A percentile compares a stretch with the other conserved stretches of the same genome.
Evolutionary conservation across 2,888 invertebrate genomes (phyloP).

Genomic region (Melanotus villosus): DNA sequence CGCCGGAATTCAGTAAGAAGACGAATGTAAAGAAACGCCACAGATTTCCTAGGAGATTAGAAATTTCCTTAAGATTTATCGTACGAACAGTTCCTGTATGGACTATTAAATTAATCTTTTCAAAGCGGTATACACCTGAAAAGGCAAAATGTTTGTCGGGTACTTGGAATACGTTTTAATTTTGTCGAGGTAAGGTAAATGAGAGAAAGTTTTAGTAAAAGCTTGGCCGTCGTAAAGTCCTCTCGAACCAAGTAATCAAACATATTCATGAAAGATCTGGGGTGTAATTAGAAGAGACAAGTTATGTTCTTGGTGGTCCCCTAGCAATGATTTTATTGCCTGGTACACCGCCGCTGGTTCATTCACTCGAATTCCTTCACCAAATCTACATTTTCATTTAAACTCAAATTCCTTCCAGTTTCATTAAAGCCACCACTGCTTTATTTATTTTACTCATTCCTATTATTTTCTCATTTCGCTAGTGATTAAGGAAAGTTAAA

Average conservation of each 20-base stretch:
- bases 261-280: conserved; percentile 46
- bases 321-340: conserved; percentile 59
- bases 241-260: conserved; percentile 40
- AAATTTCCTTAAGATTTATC: not conserved
- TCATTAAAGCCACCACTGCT: conserved; percentile 55
- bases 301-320: conserved; percentile 49
- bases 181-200: conserved; percentile 14
- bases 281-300: conserved; percentile 48
- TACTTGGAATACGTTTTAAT: conserved; percentile 31
- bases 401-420: conserved; percentile 58
- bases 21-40: conserved; percentile 30
- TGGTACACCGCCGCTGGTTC: conserved; percentile 55
- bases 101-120: conserved; percentile 31
- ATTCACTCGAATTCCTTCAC: conserved; percentile 59
- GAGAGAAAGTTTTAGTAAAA: conserved; percentile 20
- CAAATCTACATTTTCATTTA: conserved; percentile 65
- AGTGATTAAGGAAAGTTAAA: conserved; percentile 7
- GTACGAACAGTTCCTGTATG: not conserved
- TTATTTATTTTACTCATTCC: conserved; percentile 53
- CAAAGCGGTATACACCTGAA: conserved; percentile 17
- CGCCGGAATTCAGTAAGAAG: conserved; percentile 9
- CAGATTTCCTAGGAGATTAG: conserved; percentile 5
- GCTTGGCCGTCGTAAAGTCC: conserved; percentile 28
- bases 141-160: conserved; percentile 13
- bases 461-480: conserved; percentile 55